Percentiles rank a stretch among this genome's conserved stretches.
These are phyloP conservation scores for Okamejei kenojei DNA, from an alignment of 2,797 vertebrate genomes.

Conservation along the genomic window DNA sequence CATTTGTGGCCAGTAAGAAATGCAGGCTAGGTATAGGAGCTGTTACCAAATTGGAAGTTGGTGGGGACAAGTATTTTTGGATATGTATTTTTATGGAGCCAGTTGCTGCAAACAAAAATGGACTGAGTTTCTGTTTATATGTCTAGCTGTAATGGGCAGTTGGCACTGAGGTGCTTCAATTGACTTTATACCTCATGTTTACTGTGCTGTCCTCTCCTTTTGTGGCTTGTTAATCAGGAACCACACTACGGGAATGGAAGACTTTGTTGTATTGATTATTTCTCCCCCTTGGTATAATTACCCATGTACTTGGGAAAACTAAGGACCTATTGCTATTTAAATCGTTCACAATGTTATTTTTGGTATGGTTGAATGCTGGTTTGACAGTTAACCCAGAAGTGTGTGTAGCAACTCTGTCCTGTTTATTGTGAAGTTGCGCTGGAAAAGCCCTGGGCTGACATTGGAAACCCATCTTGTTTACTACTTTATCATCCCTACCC, in stretches of 20 bases:
- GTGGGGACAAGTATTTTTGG: neutral
- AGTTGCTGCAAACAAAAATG: constrained; percentile 7
- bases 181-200: neutral
- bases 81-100: constrained; percentile 20
- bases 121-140: constrained; percentile 9
- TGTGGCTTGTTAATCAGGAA: neutral
- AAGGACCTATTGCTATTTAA: neutral
- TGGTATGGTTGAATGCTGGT: neutral
- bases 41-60: neutral
- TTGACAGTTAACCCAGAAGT: neutral
- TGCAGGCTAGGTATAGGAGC: neutral
- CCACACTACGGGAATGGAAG: neutral
- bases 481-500: neutral
- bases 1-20: constrained; percentile 10
- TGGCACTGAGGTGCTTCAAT: too few relatives aligned
- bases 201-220: neutral
- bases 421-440: neutral
- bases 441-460: neutral
- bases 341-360: neutral
- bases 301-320: neutral
- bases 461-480: neutral
- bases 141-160: neutral
- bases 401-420: neutral
- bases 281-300: neutral
- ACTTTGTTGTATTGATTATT: neutral